These are phyloP conservation scores for Burhinus bistriatus DNA, from an alignment of 2,113 vertebrate genomes.

Conservation along the genomic window DNA sequence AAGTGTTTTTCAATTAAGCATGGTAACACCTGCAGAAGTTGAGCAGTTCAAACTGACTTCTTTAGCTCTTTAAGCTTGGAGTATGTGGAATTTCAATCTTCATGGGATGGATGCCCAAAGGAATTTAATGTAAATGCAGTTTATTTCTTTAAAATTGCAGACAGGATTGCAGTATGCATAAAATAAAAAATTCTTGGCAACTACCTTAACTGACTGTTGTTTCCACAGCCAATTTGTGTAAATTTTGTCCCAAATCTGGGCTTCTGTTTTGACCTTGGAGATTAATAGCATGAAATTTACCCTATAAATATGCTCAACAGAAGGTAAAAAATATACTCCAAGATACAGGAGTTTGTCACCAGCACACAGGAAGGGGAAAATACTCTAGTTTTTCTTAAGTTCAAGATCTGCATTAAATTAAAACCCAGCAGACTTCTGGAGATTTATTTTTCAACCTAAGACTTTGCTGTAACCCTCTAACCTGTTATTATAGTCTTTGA, in stretches of 20 bases:
- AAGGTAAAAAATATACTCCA: not conserved
- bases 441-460: not conserved
- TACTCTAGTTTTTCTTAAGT: not conserved
- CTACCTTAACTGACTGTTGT: not conserved
- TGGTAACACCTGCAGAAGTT: not conserved
- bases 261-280: conserved; percentile 26
- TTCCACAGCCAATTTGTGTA: not conserved
- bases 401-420: not conserved
- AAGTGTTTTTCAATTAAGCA: not conserved
- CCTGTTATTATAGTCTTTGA: not conserved
- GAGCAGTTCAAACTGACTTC: not conserved
- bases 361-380: not conserved
- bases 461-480: not conserved
- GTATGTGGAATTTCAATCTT: conserved; percentile 12
- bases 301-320: not conserved
- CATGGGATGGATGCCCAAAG: not conserved
- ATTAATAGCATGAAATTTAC: conserved; percentile 2
- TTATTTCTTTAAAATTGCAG: conserved; percentile 20
- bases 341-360: not conserved
- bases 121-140: not conserved
- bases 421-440: not conserved
- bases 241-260: conserved; percentile 21
- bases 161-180: not conserved
- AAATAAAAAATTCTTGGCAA: conserved; percentile 37
- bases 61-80: not conserved